Conservation (phyloP, 2,888 invertebrate species). For the Rosalia funebris region DNA sequence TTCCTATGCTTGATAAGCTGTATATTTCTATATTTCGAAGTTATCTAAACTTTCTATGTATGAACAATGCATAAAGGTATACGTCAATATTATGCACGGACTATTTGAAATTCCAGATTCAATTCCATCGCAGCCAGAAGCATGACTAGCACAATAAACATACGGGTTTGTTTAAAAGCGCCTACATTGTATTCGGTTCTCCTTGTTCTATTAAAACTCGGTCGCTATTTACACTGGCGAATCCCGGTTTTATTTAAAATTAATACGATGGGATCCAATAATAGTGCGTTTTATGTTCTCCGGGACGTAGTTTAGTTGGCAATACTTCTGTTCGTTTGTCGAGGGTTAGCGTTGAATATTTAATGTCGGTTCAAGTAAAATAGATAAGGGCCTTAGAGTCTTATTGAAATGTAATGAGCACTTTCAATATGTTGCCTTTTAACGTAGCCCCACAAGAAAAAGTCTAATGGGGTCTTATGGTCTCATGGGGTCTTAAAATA, state of each 20-base stretch:
- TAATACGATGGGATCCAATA: conserved; percentile 32
- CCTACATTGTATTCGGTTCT: conserved; percentile 24
- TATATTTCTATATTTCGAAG: too few species aligned
- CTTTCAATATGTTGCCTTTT: too few species aligned
- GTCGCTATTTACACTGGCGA: conserved; percentile 11
- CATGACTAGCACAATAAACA: conserved; percentile 20
- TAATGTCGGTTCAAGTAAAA: conserved; percentile 6
- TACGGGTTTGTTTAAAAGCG: conserved; percentile 21
- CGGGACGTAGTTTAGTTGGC: conserved; percentile 5
- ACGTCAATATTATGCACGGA: too few species aligned
- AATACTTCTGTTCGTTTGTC: neutral
- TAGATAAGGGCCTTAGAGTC: too few species aligned
- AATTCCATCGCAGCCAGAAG: conserved; percentile 17
- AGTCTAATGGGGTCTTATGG: too few species aligned
- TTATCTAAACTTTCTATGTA: too few species aligned
- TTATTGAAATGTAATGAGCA: too few species aligned
- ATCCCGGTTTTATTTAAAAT: conserved; percentile 33
- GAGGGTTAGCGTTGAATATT: conserved; percentile 6
- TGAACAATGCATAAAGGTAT: too few species aligned
- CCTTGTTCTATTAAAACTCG: conserved; percentile 11
- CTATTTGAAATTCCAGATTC: conserved; percentile 24
- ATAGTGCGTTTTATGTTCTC: conserved; percentile 36
- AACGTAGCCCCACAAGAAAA: too few species aligned
- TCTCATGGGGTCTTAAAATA: too few species aligned
- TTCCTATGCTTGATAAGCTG: too few species aligned